Evolutionary conservation across 2,888 invertebrate species (phyloP), one percentile per base, ranked within the genome.

Genomic region (Ormyrus nitidulus): DNA sequence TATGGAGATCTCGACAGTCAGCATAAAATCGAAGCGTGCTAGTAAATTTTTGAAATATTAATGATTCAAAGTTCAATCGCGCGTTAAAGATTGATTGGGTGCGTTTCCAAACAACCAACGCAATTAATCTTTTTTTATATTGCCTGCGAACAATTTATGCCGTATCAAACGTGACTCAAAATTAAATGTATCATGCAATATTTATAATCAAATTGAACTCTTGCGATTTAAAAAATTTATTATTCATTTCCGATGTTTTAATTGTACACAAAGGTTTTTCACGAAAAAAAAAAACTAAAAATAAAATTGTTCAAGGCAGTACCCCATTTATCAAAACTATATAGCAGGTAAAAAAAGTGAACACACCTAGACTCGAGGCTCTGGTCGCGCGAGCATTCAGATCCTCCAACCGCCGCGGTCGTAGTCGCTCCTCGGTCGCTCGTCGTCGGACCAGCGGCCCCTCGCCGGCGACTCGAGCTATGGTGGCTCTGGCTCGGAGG

Each of bases 401-500:
- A 58, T 58, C 69, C 77, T 74, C 19, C 73, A 13, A 49, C 54
- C 56, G 7, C 11, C 49, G 9, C 62, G 76, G 49, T 71, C 49
- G 8, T 49, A 9, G 10, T 59, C 59, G 64, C 64, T 59, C 77
- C 84, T 83, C 74, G 84, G 74, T 73, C 79, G 79, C 64, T 80
- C 76, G 34, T 75, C 66, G 70, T 79, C 80, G 19, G 69, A 59
- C 54, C 75, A 61, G 71, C 82, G 79, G 76, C 77, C 83, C 62
- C 79, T 76, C 72, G 62, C 72, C 81, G 82, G 77, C 71, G 84
- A 82, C 81, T 77, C 83, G 83, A 83, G 85, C 85, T 89, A 90
- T 81, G 89, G 87, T 83, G 88, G 88, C 84, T 91, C 90, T 84
- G 88, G 86, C 87, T 90, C 90, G 87, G 89, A 89, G 90, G 89